Evolutionary conservation across 2,888 invertebrate species (phyloP).

Genomic region (Drosophila melanosoma): DNA sequence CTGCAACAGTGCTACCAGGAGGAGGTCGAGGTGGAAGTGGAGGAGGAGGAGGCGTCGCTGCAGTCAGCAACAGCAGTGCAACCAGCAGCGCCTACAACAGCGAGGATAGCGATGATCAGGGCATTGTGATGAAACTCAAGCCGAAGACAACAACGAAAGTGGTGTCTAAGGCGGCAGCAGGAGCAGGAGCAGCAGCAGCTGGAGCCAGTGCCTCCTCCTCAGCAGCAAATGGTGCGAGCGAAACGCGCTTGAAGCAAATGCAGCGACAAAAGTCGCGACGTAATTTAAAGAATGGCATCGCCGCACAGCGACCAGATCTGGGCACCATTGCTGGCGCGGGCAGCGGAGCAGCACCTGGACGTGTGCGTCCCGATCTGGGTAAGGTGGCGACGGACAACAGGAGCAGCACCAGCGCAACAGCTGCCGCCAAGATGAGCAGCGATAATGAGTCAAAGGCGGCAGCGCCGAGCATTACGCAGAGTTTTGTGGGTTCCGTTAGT

Average conservation of each 20-base stretch:
- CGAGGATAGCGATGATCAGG: conserved; percentile 69
- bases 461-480: conserved; percentile 84
- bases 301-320: conserved; percentile 87
- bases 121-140: conserved; percentile 63
- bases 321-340: conserved; percentile 86
- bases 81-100: conserved; percentile 70
- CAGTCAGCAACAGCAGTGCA: conserved; percentile 32
- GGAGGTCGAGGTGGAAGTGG: neutral
- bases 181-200: conserved; percentile 68
- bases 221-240: conserved; percentile 80
- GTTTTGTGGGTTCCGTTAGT: conserved; percentile 91
- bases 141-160: neutral
- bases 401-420: neutral
- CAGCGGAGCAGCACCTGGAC: conserved; percentile 60
- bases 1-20: conserved; percentile 25
- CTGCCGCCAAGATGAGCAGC: conserved; percentile 10
- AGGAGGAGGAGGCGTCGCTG: neutral
- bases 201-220: conserved; percentile 53
- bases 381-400: conserved; percentile 60
- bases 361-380: conserved; percentile 81
- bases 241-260: conserved; percentile 85
- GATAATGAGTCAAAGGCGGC: conserved; percentile 74
- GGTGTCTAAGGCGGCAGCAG: neutral
- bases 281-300: conserved; percentile 86
- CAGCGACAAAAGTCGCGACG: conserved; percentile 86